Percentiles rank a stretch among this genome's conserved stretches.
These are phyloP conservation scores for Desmodus rotundus DNA, from an alignment of 2,113 vertebrate species.

Conservation along the genomic window DNA sequence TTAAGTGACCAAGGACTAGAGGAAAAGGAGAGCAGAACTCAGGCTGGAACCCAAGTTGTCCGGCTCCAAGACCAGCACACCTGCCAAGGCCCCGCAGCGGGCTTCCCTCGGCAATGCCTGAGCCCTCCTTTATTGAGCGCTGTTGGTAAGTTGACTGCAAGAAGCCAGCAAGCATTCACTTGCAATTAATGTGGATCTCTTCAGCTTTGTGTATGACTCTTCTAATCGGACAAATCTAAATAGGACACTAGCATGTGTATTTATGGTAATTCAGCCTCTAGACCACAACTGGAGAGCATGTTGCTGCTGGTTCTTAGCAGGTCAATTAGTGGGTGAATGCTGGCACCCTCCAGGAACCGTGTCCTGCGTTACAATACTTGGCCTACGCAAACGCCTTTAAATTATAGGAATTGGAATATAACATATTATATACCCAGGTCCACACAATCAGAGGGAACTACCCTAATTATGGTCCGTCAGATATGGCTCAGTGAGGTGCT, in stretches of 20 bases:
- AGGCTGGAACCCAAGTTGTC: neutral
- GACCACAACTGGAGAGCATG: conserved; percentile 24
- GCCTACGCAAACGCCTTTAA: neutral
- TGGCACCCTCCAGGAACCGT: conserved; percentile 13
- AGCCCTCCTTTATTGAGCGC: neutral
- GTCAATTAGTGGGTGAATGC: conserved; percentile 40
- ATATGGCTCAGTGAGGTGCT: neutral
- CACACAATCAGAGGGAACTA: conserved; percentile 14
- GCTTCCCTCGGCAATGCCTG: neutral
- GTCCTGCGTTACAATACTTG: neutral
- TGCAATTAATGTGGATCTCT: neutral
- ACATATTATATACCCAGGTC: neutral
- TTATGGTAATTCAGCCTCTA: conserved; percentile 38
- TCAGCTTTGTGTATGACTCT: neutral
- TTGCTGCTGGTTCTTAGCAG: conserved; percentile 43
- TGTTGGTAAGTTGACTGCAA: neutral
- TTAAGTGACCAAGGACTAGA: neutral
- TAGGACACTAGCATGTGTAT: conserved; percentile 33
- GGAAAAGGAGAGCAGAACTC: neutral
- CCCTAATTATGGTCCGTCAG: neutral
- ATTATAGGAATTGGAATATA: conserved; percentile 13
- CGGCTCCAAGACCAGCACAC: neutral
- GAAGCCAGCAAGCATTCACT: conserved; percentile 16
- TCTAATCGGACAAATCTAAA: conserved; percentile 42
- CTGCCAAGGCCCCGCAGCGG: neutral